Evolutionary conservation across 2,888 invertebrate genomes (phyloP), one percentile per base, ranked within the genome.

Genomic region (Ennomos fuscantarius): DNA sequence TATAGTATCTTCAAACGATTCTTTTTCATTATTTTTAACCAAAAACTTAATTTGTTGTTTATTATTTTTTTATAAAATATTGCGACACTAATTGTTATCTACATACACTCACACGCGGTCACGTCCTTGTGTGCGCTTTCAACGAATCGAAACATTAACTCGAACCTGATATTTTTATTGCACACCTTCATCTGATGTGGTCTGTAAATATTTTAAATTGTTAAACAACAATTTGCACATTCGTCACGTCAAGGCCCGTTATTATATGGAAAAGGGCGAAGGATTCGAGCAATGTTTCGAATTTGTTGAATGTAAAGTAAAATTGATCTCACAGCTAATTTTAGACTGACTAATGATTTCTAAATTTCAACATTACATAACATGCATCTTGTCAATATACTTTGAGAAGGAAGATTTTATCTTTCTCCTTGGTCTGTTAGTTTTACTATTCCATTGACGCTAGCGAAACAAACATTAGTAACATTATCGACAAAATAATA

Each of bases 81-180:
- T 53, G 3, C 51, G 39, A 37, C 44, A 39, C 15, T 9, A n/a
- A n/a, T n/a, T 0, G 9, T 24, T 43, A 46, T 47, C 31, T n/a
- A 39, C 37, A 24, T 33, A 24, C 11, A 34, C 34, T 15, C 39
- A 11, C 54, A 15, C 11, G 36, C 45, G 36, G 34, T n/a, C 8
- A 0, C 45, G 62, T 58, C 62, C 62, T 58, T 55, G 62, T 48
- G 48, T 31, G 34, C 50, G 57, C 62, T 62, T 62, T 62, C 62
- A 50, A 56, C 50, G 33, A 61, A 46, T 56, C 50, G 33, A 61
- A 57, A 49, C 47, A 37, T 32, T 33, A 33, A 12, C 44, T 34
- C 34, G 34, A 37, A 45, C 45, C 37, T 37, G 36, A 37, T 47
- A 35, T 11, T 34, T 41, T 39, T 53, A 53, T 53, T 53, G 40